phyloP scores from a whole-genome alignment of 2,113 vertebrate genomes.

The Oxygymnocypris stewartii region DNA sequence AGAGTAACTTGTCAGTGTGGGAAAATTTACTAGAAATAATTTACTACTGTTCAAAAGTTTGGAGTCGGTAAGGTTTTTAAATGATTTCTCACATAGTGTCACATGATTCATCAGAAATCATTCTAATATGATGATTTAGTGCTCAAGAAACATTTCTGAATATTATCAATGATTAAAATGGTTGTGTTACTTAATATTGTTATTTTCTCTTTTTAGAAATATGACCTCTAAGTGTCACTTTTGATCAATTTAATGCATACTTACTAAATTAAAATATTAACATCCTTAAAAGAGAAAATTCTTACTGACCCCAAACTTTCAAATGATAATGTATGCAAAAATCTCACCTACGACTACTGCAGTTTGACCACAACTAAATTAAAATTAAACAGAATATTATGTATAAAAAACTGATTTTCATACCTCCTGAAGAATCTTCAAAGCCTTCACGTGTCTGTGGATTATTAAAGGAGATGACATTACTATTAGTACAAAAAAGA shows the following conservation, averaged over 20 bases:
- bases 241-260: too few species aligned
- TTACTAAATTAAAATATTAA: too few species aligned
- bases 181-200: too few species aligned
- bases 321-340: background rate
- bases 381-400: background rate
- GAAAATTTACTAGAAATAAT: background rate
- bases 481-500: conserved; percentile 18
- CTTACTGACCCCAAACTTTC: too few species aligned
- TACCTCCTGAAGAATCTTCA: conserved; percentile 85
- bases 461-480: conserved; percentile 47
- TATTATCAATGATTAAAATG: too few species aligned
- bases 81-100: background rate
- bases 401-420: conserved; percentile 53
- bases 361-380: background rate
- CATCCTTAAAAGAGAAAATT: too few species aligned
- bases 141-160: too few species aligned
- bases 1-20: background rate
- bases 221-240: too few species aligned
- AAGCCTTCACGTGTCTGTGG: conserved; percentile 85
- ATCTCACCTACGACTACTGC: background rate
- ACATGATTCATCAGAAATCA: too few species aligned
- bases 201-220: too few species aligned
- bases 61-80: background rate
- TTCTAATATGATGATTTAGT: too few species aligned
- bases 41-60: background rate